phyloP scores from a whole-genome alignment of 2,113 vertebrate species.

The Amazona guildingii region DNA sequence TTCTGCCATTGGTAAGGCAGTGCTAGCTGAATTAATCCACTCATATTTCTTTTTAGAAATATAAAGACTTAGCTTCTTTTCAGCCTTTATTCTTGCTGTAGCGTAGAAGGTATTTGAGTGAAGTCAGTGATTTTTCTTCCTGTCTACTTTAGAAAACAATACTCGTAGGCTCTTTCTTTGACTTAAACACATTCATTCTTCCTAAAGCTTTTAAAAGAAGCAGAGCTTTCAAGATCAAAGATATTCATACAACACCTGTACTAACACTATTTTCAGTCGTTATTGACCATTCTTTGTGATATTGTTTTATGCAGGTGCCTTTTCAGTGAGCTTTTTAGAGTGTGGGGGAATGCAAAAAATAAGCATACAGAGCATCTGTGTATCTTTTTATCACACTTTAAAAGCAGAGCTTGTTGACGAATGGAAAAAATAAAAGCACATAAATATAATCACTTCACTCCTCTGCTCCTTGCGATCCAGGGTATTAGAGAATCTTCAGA shows the following conservation, averaged over 20 bases:
- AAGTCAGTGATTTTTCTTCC: conserved; percentile 69
- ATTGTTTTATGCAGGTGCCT: conserved; percentile 74
- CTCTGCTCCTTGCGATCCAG: not conserved
- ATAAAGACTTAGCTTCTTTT: conserved; percentile 13
- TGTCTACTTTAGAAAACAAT: conserved; percentile 72
- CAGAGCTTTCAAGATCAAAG: conserved; percentile 79
- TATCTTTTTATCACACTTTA: conserved; percentile 52
- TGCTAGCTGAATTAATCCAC: conserved; percentile 50
- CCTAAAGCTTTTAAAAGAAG: conserved; percentile 76
- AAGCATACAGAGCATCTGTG: conserved; percentile 32
- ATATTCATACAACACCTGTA: conserved; percentile 76
- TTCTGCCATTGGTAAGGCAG: conserved; percentile 19
- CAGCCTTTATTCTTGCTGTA: conserved; percentile 51
- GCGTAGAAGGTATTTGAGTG: conserved; percentile 28
- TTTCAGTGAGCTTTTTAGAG: conserved; percentile 65
- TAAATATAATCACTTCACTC: conserved; percentile 37
- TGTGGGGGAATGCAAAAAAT: conserved; percentile 62
- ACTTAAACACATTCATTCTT: conserved; percentile 71
- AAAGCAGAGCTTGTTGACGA: conserved; percentile 39
- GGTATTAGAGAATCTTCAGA: conserved; percentile 54
- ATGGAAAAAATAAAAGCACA: not conserved
- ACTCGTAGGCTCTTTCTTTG: conserved; percentile 66
- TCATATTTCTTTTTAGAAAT: not conserved
- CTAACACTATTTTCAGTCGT: conserved; percentile 74
- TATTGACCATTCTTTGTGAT: conserved; percentile 76